Evolutionary conservation across 2,888 invertebrate genomes (phyloP).

Genomic region (Chrysolina haemoptera): DNA sequence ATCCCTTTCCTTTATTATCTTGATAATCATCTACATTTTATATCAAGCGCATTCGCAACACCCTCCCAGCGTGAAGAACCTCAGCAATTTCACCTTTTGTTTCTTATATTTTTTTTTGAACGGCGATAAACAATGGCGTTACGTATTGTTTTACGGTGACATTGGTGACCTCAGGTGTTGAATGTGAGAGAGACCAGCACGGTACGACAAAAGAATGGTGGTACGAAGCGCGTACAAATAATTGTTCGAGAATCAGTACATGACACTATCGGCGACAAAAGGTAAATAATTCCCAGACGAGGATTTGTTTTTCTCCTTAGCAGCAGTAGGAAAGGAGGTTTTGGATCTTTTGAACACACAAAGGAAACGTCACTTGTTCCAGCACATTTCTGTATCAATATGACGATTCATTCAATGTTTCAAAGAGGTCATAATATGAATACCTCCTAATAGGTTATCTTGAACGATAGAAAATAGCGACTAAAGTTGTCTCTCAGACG

Average conservation of each 20-base stretch:
- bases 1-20: background rate
- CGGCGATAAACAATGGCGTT: conserved; percentile 11
- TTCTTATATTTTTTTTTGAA: background rate
- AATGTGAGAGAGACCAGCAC: conserved; percentile 5
- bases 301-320: background rate
- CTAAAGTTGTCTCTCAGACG: too few relatives aligned
- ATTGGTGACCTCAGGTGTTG: conserved; percentile 18
- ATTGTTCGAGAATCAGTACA: conserved; percentile 21
- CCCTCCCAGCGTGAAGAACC: conserved; percentile 5
- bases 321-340: background rate
- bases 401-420: too few relatives aligned
- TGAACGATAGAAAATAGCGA: too few relatives aligned
- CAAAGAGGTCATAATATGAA: too few relatives aligned
- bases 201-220: conserved; percentile 18
- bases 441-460: too few relatives aligned
- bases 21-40: background rate
- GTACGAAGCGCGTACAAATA: conserved; percentile 16
- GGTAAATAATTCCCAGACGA: conserved; percentile 15
- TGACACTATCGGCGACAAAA: conserved; percentile 15
- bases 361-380: too few relatives aligned
- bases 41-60: background rate
- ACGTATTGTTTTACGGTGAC: conserved; percentile 19
- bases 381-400: too few relatives aligned
- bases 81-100: conserved; percentile 14
- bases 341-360: background rate